Base-by-base conservation (phyloP, 2,888 invertebrate species). In the Morpho achilles region DNA sequence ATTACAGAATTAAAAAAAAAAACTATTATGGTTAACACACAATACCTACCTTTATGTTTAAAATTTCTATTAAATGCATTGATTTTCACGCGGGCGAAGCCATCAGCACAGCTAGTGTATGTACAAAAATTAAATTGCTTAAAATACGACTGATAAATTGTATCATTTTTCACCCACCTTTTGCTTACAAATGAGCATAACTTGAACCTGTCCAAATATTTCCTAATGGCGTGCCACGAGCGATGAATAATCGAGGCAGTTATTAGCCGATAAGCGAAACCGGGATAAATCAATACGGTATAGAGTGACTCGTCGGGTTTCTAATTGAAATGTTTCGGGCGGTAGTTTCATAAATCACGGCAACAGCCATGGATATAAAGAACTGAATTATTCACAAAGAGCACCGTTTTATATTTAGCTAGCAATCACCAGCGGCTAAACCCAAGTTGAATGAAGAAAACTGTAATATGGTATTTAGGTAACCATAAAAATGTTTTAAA, bases 261-360 rank as follows among this genome's bases (percentile, higher is more conserved):
- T 64, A 64, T 64, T 60, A 62, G 53, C 49, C 64, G 62, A 64
- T 64, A 60, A 62, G 62, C 52, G 61, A 61, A 53, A 54, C 39
- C 53, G 52, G 56, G 58, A 58, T 59, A 62, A 64, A 66, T 64
- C 66, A 64, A 62, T 66, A 62, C 59, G 23, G 53, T 59, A 62
- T 59, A 55, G 59, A 61, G 60, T 65, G 62, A 66, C 58, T 64
- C 61, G 60, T 61, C 56, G 55, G 62, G 59, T 60, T 65, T 59
- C 62, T 66, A 66, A 66, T 66, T 66, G 64, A 66, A 66, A 66
- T 64, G 64, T 66, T 66, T 60, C 58, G 59, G 63, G 61, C 59
- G 62, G 53, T 57, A 60, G 61, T 62, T 62, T 66, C 62, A 66
- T 66, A 66, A 63, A 66, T 66, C 66, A 66, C 55, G 44, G 43